A percentile compares a stretch with the other conserved stretches of the same genome.
Evolutionary conservation across 2,888 invertebrate genomes (phyloP).

Genomic region (Luperina testacea): DNA sequence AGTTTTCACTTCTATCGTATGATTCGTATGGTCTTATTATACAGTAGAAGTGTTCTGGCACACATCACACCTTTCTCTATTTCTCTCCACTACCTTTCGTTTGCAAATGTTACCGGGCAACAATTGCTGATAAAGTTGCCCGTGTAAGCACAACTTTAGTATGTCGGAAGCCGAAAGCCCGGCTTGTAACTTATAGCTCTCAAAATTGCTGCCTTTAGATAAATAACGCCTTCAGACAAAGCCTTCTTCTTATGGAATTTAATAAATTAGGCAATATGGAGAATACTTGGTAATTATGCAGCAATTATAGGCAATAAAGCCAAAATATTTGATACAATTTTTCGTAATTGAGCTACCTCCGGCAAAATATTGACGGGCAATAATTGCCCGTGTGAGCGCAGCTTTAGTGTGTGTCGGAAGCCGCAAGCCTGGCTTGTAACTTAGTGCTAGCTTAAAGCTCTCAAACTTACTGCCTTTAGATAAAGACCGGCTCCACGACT

Average conservation of each 20-base stretch:
- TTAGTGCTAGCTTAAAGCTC: constrained; percentile 60
- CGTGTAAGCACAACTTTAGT: background rate
- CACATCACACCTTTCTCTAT: background rate
- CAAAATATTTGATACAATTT: background rate
- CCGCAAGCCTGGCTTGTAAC: constrained; percentile 50
- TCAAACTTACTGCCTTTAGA: constrained; percentile 55
- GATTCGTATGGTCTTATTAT: background rate
- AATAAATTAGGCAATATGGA: background rate
- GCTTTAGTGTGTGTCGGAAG: constrained; percentile 35
- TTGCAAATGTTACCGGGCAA: no score
- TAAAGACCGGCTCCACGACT: constrained; percentile 42
- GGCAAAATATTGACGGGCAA: background rate
- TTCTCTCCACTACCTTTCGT: background rate
- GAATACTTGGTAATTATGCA: background rate
- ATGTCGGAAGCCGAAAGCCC: background rate
- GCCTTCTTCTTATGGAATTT: background rate
- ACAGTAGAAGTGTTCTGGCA: background rate
- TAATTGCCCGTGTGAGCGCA: background rate
- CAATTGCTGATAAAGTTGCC: background rate
- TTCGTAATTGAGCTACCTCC: background rate
- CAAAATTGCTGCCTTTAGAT: background rate
- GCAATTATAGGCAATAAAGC: background rate
- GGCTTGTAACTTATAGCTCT: background rate
- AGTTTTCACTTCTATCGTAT: background rate
- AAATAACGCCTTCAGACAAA: background rate